These are phyloP conservation scores for Gisinianus flammeolus DNA, from an alignment of 2,888 invertebrate species.

Conservation along the genomic window DNA sequence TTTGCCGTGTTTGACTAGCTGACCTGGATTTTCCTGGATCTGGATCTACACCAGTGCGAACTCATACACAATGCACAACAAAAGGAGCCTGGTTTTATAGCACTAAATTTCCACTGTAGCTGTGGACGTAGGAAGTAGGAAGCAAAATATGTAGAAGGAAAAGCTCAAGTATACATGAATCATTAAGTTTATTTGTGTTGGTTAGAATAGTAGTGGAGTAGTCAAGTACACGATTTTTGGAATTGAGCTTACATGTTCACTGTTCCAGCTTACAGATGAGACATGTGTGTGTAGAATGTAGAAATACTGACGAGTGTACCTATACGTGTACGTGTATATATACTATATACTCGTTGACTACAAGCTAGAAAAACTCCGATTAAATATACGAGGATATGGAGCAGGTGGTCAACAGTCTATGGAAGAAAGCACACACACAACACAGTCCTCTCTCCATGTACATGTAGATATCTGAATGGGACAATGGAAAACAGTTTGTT, in stretches of 20 bases:
- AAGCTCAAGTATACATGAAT: neutral
- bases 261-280: no score
- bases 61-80: no score
- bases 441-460: neutral
- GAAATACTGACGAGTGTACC: neutral
- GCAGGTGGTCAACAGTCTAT: slow-evolving; percentile 26
- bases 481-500: neutral
- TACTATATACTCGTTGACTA: neutral
- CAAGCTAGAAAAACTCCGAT: neutral
- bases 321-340: no score
- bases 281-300: neutral
- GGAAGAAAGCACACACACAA: neutral
- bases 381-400: neutral
- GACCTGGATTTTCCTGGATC: no score
- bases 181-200: neutral
- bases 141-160: neutral
- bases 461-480: neutral
- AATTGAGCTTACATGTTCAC: neutral
- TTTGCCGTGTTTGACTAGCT: no score
- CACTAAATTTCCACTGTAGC: no score
- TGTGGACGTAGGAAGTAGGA: neutral
- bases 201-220: neutral
- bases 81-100: no score
- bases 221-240: neutral
- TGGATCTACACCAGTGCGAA: no score